Evolutionary conservation across 2,888 invertebrate species (phyloP), one percentile per base, ranked within the genome.

Genomic region (Platycheirus albimanus): DNA sequence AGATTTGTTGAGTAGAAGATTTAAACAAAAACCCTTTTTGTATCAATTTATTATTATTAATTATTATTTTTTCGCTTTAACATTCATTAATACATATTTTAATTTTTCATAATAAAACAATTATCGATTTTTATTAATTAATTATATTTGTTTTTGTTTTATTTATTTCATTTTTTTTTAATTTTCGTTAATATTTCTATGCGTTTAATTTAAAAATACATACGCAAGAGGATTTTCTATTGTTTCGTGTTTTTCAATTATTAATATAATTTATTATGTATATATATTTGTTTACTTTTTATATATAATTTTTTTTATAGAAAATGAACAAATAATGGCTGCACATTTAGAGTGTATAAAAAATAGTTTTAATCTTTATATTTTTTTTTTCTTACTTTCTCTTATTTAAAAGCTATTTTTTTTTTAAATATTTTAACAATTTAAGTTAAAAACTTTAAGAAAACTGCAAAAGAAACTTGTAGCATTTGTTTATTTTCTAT

Each of bases 341-440:
- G 81, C 76, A 85, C 76, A 85, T 83, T 77, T 45, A 85, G 81
- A 85, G 81, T 81, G 81, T 77, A 81, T 81, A 77, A 85, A 84
- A 83, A 85, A 87, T 88, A 88, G 87, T 87, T 86, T 85, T 76
- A 71, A 74, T 66, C 81, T 43, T 63, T 84, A 76, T 85, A 79
- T 72, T 80, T 70, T 83, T 56, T 78, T 61, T 72, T 56, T 64
- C 66, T 85, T 76, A 70, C 56, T 56, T 80, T 75, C 66, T 79
- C 24, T 79, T 54, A 77, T 85, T 56, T 83, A 85, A 81, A 75
- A 79, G 70, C 66, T 78, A 75, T 66, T 52, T 38, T 56, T 15
- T 17, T 43, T 43, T 43, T 17, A 1, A n/a, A 33, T 19, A 11
- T 54, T 54, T 36, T 24, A 75, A 84, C 66, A 79, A 70, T 28